Evolutionary conservation across 2,797 vertebrate genomes (phyloP).

Genomic region (Cyclopterus lumpus): DNA sequence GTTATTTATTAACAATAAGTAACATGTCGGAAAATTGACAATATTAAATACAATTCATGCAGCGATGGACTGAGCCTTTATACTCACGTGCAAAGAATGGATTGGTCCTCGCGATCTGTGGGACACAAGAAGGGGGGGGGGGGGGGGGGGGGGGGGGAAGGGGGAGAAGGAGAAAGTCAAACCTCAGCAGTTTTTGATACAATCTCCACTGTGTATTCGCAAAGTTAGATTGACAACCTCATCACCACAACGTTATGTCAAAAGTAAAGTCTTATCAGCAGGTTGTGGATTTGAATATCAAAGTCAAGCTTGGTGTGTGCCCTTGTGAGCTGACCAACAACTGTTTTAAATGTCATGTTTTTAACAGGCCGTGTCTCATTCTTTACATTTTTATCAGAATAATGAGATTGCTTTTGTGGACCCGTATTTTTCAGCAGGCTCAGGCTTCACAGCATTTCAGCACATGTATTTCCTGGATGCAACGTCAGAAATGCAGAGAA

Average conservation of each 20-base stretch:
- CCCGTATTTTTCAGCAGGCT: slow-evolving; percentile 7
- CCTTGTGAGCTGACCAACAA: slow-evolving; percentile 7
- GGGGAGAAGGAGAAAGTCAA: slow-evolving; percentile 8
- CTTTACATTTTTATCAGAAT: background rate
- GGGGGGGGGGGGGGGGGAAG: background rate
- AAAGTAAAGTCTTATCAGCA: slow-evolving; percentile 19
- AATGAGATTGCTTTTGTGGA: slow-evolving; percentile 3
- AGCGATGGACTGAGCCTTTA: slow-evolving; percentile 1
- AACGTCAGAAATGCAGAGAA: slow-evolving; percentile 23
- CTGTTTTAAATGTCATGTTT: slow-evolving; percentile 23
- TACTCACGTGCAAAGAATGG: slow-evolving; percentile 99
- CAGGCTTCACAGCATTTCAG: slow-evolving; percentile 21
- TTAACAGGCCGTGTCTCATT: background rate
- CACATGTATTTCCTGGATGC: slow-evolving; percentile 17
- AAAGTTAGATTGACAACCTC: slow-evolving; percentile 28
- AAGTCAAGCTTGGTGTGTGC: slow-evolving; percentile 12
- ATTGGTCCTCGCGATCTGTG: slow-evolving; percentile 97
- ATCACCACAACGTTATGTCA: background rate
- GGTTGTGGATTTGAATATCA: slow-evolving; percentile 23
- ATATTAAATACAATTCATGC: background rate
- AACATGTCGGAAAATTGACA: background rate
- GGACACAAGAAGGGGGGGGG: slow-evolving; percentile 60
- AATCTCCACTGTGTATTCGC: slow-evolving; percentile 23
- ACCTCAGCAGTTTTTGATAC: slow-evolving; percentile 28
- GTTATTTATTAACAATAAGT: background rate